phyloP scores from a whole-genome alignment of 2,888 invertebrate species.

The Dyspetes luteomarginatus region DNA sequence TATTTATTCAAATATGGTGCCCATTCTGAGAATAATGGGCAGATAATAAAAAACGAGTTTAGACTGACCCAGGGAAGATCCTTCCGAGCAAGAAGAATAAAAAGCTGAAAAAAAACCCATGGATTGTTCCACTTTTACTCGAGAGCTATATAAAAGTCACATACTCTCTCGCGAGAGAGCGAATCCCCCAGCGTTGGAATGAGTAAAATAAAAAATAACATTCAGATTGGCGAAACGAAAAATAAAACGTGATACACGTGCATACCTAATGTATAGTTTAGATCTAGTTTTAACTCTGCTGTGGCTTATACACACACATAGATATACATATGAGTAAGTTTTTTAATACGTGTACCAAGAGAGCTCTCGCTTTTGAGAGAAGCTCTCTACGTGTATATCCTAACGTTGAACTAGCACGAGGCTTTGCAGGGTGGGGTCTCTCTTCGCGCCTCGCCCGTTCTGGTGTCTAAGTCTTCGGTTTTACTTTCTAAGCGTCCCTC shows the following conservation, averaged over 20 bases:
- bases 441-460: conserved; percentile 73
- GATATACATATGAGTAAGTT: conserved; percentile 19
- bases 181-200: conserved; percentile 14
- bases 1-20: not conserved
- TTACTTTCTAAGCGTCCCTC: conserved; percentile 81
- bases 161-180: conserved; percentile 30
- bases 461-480: conserved; percentile 77
- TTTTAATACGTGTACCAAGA: conserved; percentile 25
- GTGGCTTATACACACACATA: conserved; percentile 26
- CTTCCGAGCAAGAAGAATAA: conserved; percentile 42
- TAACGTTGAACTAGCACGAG: conserved; percentile 60
- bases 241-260: conserved; percentile 48
- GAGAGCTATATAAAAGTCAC: conserved; percentile 13
- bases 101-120: conserved; percentile 6
- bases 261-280: conserved; percentile 51
- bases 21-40: not conserved
- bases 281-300: conserved; percentile 54
- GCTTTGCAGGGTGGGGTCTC: conserved; percentile 79
- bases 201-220: conserved; percentile 3
- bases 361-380: conserved; percentile 62
- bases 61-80: conserved; percentile 47
- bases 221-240: conserved; percentile 28
- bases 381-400: conserved; percentile 58
- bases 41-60: conserved; percentile 15
- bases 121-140: conserved; percentile 71